Conservation (phyloP, 2,113 vertebrate genomes). For the Bothrops jararaca region DNA sequence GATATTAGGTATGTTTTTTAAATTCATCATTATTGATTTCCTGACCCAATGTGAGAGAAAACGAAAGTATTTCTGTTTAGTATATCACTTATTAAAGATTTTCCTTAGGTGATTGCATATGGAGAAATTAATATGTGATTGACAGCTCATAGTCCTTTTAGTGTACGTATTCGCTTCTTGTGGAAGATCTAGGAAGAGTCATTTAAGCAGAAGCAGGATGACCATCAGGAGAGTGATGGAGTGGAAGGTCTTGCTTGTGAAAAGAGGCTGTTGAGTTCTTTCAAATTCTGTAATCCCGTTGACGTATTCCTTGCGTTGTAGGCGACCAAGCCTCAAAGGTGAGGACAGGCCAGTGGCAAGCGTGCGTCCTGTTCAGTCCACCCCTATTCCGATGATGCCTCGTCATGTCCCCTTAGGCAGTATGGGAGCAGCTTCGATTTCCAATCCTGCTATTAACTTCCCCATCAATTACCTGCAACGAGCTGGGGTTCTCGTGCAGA, state of each 20-base stretch:
- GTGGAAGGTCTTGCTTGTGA: not conserved
- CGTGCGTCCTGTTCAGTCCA: constrained; percentile 94
- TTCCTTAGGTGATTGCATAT: not conserved
- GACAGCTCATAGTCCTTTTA: not conserved
- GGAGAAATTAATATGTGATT: not conserved
- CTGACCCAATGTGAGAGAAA: too few relatives aligned
- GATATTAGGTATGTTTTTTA: not conserved
- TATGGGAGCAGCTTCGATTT: constrained; percentile 74
- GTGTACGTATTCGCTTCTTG: not conserved
- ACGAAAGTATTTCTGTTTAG: not conserved
- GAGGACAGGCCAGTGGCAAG: constrained; percentile 96
- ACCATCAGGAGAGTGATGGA: not conserved
- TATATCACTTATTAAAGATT: not conserved
- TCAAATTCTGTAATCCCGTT: not conserved
- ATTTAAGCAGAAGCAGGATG: not conserved
- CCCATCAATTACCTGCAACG: constrained; percentile 96
- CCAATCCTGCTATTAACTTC: constrained; percentile 82
- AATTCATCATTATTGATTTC: not conserved
- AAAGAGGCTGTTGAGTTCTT: not conserved
- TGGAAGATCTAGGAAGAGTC: not conserved
- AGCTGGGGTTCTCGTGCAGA: constrained; percentile 93
- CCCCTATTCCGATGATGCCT: constrained; percentile 98
- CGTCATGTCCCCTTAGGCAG: constrained; percentile 83
- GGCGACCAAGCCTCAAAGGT: constrained; percentile 83
- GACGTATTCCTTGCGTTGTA: constrained; percentile 59